A percentile compares a stretch with the other conserved stretches of the same genome.
Evolutionary conservation across 2,797 vertebrate species (phyloP).

Genomic region (Pseudomugil tenellus): DNA sequence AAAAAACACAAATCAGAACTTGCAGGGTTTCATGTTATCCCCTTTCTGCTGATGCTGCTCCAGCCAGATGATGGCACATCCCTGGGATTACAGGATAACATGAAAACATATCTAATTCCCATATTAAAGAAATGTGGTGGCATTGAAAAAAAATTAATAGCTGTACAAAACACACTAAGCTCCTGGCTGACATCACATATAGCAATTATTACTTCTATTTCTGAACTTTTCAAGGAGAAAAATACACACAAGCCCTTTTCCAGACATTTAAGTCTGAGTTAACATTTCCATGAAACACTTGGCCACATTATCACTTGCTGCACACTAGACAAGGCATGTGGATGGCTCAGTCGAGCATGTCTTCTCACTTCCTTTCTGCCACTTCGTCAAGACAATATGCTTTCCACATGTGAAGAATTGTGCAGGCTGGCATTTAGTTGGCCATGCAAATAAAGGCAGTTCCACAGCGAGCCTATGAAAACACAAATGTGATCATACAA

Average conservation of each 20-base stretch:
- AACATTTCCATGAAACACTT: constrained; percentile 79
- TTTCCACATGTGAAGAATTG: constrained; percentile 68
- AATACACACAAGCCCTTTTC: constrained; percentile 74
- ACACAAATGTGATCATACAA: constrained; percentile 53
- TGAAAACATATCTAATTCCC: constrained; percentile 45
- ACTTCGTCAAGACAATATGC: constrained; percentile 75
- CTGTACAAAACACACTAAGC: constrained; percentile 49
- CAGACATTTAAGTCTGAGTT: constrained; percentile 79
- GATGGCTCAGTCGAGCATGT: constrained; percentile 53
- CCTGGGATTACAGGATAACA: constrained; percentile 55
- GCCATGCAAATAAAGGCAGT: constrained; percentile 58
- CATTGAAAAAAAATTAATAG: constrained; percentile 43
- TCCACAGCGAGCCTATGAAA: constrained; percentile 30
- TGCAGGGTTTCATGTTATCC: constrained; percentile 43
- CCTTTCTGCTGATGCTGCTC: constrained; percentile 69
- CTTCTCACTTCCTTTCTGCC: constrained; percentile 75
- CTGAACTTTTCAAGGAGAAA: constrained; percentile 62
- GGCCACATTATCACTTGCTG: constrained; percentile 77
- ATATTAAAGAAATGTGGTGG: constrained; percentile 60
- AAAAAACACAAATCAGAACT: constrained; percentile 49
- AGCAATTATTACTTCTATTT: constrained; percentile 71
- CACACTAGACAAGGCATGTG: constrained; percentile 73
- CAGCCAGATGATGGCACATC: constrained; percentile 54
- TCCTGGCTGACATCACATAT: constrained; percentile 71
- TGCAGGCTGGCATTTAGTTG: constrained; percentile 38